phyloP scores from a whole-genome alignment of 37 sponge, comb jelly and placozoan species.

The Petrosia ficiformis region DNA sequence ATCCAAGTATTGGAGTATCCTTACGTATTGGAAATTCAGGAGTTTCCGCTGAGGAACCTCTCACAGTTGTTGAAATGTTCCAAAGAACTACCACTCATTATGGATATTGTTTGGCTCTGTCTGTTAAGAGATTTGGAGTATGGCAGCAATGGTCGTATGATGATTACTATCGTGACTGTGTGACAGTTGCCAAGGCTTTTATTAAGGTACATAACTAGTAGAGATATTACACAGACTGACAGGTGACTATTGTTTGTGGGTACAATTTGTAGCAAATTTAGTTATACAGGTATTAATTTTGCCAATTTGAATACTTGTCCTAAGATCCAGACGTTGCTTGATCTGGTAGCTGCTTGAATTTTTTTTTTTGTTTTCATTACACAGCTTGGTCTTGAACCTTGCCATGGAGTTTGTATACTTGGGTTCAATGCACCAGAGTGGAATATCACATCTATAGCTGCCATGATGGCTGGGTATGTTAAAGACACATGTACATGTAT shows the following conservation, averaged over 20 bases:
- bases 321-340: not conserved
- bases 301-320: not conserved
- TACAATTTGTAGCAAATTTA: too few species aligned
- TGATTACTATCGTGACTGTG: slow-evolving; percentile 60
- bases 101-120: slow-evolving; percentile 42
- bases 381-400: slow-evolving; percentile 76
- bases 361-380: not conserved
- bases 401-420: slow-evolving; percentile 75
- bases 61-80: slow-evolving; percentile 66
- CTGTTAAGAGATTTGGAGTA: slow-evolving; percentile 66
- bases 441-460: slow-evolving; percentile 70
- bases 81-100: slow-evolving; percentile 38
- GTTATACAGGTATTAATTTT: too few species aligned
- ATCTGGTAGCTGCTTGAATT: not conserved
- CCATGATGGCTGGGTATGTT: slow-evolving; percentile 78
- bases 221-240: too few species aligned
- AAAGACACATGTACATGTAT: not conserved
- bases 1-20: slow-evolving; percentile 2
- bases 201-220: slow-evolving; percentile 50
- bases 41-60: slow-evolving; percentile 40
- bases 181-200: slow-evolving; percentile 67
- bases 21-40: slow-evolving; percentile 18
- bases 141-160: slow-evolving; percentile 79
- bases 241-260: too few species aligned
- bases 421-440: slow-evolving; percentile 93